Evolutionary conservation across 1,140 invertebrate genomes (phyloP), one percentile per base, ranked within the genome.

Genomic region (Atta texana): DNA sequence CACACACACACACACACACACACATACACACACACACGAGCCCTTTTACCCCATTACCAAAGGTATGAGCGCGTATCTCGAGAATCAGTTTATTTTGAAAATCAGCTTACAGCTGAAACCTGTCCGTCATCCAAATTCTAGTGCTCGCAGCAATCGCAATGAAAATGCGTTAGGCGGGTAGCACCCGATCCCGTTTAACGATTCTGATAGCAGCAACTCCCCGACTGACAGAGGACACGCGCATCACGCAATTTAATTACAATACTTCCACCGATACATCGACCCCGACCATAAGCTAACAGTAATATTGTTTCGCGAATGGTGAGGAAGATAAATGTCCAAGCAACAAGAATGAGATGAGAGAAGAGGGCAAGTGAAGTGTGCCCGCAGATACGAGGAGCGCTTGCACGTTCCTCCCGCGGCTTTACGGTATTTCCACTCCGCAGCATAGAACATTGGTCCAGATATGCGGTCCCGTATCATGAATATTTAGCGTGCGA

Each of bases 401-500:
- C 88, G 63, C 63, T 74, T 86, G 85, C 69, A 57, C 76, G 74
- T 75, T 39, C 87, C 86, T 66, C 49, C 82, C 76, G 66, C 72
- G 87, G 88, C 80, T 81, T 87, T 68, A 55, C 75, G 44, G 86
- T 90, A 88, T 88, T 91, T 91, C 86, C 85, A 88, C 84, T 51
- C 49, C 44, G 72, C 34, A 88, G 68, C 59, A 64, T 89, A 81
- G 89, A 89, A 92, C 90, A 92, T 91, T 92, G 85, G 90, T 87
- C 87, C 53, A 92, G 89, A 92, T 91, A 92, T 71, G 91, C 90
- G 89, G 82, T 89, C 90, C 74, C 74, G 91, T 91, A 91, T 92
- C 91, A 92, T 92, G 91, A 92, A 92, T 92, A 92, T 92, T 92
- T 92, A 92, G 89, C 87, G 86, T 86, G 75, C 61, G 71, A 84